Percentiles rank a stretch among this genome's conserved stretches.
These are phyloP conservation scores for Pseudomugil gertrudae DNA, from an alignment of 2,797 vertebrate genomes.

Conservation along the genomic window DNA sequence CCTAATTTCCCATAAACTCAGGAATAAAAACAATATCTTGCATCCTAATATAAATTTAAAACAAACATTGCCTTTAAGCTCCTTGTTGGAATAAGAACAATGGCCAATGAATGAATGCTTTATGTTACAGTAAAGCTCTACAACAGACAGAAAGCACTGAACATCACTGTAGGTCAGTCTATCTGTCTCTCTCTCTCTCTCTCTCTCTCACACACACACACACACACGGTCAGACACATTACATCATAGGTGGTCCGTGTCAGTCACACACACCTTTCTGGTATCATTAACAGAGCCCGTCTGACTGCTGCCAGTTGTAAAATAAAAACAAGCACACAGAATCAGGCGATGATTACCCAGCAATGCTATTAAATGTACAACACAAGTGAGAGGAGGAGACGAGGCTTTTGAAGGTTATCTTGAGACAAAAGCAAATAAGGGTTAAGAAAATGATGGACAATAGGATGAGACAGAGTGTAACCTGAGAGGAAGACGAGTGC, in stretches of 20 bases:
- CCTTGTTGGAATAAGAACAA: background rate
- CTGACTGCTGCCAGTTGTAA: conserved; percentile 49
- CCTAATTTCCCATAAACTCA: no score
- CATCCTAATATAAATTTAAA: no score
- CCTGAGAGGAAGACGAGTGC: conserved; percentile 25
- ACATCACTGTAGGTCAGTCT: conserved; percentile 52
- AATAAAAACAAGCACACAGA: background rate
- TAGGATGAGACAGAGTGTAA: conserved; percentile 33
- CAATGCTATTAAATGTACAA: conserved; percentile 34
- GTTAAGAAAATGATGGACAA: conserved; percentile 39
- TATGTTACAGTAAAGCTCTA: no score
- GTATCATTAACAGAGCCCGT: conserved; percentile 56
- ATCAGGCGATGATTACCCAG: conserved; percentile 26
- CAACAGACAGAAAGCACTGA: conserved; percentile 29
- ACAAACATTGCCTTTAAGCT: background rate
- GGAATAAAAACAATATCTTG: no score
- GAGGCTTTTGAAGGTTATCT: conserved; percentile 16
- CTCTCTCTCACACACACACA: background rate
- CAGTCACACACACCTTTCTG: conserved; percentile 56
- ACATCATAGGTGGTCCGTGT: conserved; percentile 48
- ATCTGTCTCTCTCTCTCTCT: no score
- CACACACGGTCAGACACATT: conserved; percentile 28
- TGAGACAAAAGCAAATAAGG: conserved; percentile 12
- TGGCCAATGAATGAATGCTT: no score
- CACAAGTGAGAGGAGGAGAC: conserved; percentile 13